These are phyloP conservation scores for Lordiphosa fenestrarum DNA, from an alignment of 2,888 invertebrate species.

Conservation along the genomic window DNA sequence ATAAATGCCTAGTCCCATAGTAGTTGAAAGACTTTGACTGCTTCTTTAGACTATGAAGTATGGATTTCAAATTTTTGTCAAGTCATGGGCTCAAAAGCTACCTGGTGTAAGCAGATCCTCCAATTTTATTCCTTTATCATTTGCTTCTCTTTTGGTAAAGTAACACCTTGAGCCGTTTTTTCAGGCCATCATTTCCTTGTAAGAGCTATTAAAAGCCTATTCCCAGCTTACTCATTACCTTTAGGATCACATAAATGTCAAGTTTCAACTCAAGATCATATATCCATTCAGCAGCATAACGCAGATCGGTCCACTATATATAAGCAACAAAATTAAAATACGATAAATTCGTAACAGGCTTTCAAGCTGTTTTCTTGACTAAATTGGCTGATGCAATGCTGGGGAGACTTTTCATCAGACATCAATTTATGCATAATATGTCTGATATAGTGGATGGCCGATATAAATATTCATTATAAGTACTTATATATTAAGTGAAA, in stretches of 20 bases:
- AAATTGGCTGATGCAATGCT: constrained; percentile 79
- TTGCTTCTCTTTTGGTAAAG: too few species aligned
- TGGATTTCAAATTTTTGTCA: too few species aligned
- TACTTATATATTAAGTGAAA: neutral
- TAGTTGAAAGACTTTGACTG: too few species aligned
- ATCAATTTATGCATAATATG: constrained; percentile 46
- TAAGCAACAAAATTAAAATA: constrained; percentile 38
- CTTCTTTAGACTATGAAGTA: too few species aligned
- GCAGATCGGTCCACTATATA: constrained; percentile 17
- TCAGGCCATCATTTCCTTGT: neutral
- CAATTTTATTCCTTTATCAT: too few species aligned
- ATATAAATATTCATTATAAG: constrained; percentile 40
- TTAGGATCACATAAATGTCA: constrained; percentile 2
- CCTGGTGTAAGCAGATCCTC: too few species aligned
- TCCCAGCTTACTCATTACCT: neutral
- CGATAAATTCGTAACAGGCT: constrained; percentile 48
- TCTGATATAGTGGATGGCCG: constrained; percentile 20
- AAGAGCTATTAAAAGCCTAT: neutral
- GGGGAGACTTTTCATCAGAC: constrained; percentile 71
- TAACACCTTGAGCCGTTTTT: too few species aligned
- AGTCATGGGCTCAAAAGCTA: too few species aligned
- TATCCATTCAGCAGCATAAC: constrained; percentile 5
- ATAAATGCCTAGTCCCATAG: too few species aligned
- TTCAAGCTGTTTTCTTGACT: constrained; percentile 41
- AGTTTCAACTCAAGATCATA: constrained; percentile 6